Percentiles rank a stretch among this genome's conserved stretches.
phyloP scores from a whole-genome alignment of 2,888 invertebrate genomes.

The Drosophila rubida region DNA sequence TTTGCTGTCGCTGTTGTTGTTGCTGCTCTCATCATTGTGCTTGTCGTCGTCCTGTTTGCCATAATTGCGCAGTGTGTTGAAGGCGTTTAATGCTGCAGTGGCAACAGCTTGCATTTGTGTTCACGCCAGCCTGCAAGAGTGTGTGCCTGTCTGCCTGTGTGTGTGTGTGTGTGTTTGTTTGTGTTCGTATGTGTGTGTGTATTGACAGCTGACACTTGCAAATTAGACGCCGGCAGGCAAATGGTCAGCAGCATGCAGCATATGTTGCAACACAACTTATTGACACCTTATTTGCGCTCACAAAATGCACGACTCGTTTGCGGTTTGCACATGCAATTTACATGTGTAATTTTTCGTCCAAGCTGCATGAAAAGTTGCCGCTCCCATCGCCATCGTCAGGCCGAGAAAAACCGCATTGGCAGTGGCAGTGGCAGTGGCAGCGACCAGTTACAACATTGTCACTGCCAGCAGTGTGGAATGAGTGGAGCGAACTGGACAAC shows the following conservation, averaged over 20 bases:
- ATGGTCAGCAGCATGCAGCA: constrained; percentile 39
- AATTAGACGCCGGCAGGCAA: constrained; percentile 69
- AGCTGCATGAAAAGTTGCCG: constrained; percentile 67
- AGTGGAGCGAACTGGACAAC: constrained; percentile 54
- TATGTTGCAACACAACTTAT: constrained; percentile 64
- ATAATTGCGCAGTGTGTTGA: constrained; percentile 65
- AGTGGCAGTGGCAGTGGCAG: constrained; percentile 35
- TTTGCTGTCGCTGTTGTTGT: neutral
- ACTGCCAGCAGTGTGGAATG: constrained; percentile 19
- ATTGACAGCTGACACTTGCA: constrained; percentile 78
- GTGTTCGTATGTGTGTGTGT: constrained; percentile 26
- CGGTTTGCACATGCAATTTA: constrained; percentile 79
- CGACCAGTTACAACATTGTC: neutral
- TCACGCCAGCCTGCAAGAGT: neutral
- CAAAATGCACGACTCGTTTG: constrained; percentile 70
- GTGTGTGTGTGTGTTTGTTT: constrained; percentile 4
- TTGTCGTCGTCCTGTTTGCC: constrained; percentile 48
- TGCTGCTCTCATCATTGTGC: constrained; percentile 1
- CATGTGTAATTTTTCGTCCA: constrained; percentile 79
- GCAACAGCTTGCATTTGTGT: constrained; percentile 2
- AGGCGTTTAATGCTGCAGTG: constrained; percentile 54
- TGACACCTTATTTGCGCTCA: constrained; percentile 72
- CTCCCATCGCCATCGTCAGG: constrained; percentile 26
- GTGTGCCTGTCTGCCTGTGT: constrained; percentile 3
- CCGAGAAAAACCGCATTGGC: constrained; percentile 26